phyloP scores from a whole-genome alignment of 2,113 vertebrate species.

The Rhadina sibilatrix region DNA sequence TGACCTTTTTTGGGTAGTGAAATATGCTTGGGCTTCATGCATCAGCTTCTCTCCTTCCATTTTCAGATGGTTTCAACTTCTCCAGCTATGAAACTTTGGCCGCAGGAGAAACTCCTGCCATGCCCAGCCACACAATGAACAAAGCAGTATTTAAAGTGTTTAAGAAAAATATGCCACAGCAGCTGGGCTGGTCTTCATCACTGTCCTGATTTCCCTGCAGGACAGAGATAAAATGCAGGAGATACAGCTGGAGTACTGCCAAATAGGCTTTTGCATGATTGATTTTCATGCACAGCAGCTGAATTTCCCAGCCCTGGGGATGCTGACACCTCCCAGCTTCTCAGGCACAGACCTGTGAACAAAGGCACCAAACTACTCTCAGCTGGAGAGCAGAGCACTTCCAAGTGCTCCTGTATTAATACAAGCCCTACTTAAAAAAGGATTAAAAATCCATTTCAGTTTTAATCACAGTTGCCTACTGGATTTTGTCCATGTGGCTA shows the following conservation, averaged over 20 bases:
- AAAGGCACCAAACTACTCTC: neutral
- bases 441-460: neutral
- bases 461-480: neutral
- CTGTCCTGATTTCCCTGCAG: neutral
- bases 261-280: neutral
- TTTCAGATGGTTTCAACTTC: neutral
- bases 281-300: neutral
- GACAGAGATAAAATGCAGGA: neutral
- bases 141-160: neutral
- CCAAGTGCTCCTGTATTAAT: neutral
- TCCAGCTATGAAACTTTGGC: neutral
- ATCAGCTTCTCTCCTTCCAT: neutral
- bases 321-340: neutral
- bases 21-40: neutral
- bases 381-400: neutral
- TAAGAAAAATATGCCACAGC: neutral
- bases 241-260: neutral
- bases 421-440: neutral
- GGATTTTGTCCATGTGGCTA: neutral
- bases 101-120: neutral
- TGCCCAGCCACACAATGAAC: neutral
- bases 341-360: neutral
- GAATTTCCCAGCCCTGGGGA: neutral
- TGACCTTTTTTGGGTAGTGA: neutral
- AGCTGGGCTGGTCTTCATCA: neutral